A percentile compares a stretch with the other conserved stretches of the same genome.
Conservation (phyloP, 2,797 vertebrate genomes). For the Austrolebias charrua region DNA sequence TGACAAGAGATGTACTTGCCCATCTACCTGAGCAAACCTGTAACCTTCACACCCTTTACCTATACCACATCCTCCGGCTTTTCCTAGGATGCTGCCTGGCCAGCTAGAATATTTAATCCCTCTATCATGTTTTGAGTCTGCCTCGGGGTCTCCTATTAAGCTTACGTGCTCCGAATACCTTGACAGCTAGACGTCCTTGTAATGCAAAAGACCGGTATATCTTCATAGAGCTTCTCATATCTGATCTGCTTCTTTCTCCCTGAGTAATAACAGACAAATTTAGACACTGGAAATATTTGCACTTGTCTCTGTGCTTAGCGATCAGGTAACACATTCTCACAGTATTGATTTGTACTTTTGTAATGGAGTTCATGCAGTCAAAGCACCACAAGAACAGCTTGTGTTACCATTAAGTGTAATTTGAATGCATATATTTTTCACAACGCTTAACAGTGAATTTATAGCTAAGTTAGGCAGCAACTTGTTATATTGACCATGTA, state of each 20-base stretch:
- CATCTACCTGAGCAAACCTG: conserved; percentile 10
- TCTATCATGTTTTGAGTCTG: conserved; percentile 23
- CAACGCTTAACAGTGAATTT: neutral
- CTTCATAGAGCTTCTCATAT: neutral
- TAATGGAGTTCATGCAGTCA: conserved; percentile 3
- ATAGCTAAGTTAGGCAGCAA: no score
- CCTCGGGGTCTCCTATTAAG: conserved; percentile 27
- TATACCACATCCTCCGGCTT: conserved; percentile 9
- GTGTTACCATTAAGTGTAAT: neutral
- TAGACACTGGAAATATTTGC: neutral
- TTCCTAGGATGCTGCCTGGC: conserved; percentile 26
- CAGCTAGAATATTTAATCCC: conserved; percentile 45
- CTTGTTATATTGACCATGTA: no score
- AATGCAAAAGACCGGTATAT: conserved; percentile 17
- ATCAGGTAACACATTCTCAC: neutral
- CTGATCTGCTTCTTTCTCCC: conserved; percentile 2
- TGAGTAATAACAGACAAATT: conserved; percentile 2
- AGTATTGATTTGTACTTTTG: neutral
- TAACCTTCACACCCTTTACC: conserved; percentile 14
- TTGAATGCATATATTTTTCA: neutral
- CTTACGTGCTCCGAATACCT: conserved; percentile 40
- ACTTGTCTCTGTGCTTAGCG: neutral
- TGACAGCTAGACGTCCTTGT: conserved; percentile 7
- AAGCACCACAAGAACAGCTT: neutral
- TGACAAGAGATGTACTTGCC: neutral